Evolutionary conservation across 2,113 vertebrate species (phyloP).

Genomic region (Taurulus bubalis): DNA sequence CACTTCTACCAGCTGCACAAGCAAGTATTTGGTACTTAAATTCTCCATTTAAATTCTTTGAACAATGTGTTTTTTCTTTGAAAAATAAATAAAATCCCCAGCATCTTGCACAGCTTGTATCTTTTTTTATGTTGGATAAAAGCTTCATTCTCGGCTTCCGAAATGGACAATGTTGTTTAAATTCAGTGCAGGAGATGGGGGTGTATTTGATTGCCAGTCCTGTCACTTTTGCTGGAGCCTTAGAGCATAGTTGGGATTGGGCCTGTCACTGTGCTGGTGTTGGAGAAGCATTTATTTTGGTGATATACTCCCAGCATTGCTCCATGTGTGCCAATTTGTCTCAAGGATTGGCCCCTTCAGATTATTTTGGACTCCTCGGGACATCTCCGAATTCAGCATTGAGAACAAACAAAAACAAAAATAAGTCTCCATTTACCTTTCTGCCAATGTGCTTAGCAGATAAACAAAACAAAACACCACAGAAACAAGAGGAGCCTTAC

Average conservation of each 20-base stretch:
- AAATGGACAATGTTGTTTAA: conserved; percentile 49
- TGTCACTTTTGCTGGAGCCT: conserved; percentile 63
- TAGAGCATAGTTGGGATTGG: conserved; percentile 53
- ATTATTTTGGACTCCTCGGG: conserved; percentile 51
- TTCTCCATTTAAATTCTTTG: background rate
- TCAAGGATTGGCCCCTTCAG: conserved; percentile 32
- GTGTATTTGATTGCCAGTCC: conserved; percentile 59
- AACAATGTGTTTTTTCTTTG: conserved; percentile 15
- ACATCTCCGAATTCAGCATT: conserved; percentile 51
- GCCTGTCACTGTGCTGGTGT: conserved; percentile 48
- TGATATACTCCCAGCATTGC: conserved; percentile 56
- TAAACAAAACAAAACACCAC: conserved; percentile 33
- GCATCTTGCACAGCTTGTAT: conserved; percentile 13
- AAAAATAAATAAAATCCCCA: background rate
- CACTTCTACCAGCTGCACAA: background rate
- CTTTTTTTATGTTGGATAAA: conserved; percentile 15
- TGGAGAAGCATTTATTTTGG: conserved; percentile 66
- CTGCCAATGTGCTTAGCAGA: conserved; percentile 34
- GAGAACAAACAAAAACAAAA: conserved; percentile 49
- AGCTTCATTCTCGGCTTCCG: conserved; percentile 12
- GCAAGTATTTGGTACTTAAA: background rate
- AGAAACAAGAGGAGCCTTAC: conserved; percentile 27
- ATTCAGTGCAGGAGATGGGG: conserved; percentile 46
- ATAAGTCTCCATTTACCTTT: conserved; percentile 24
- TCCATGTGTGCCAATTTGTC: conserved; percentile 54